Conservation (phyloP, 2,113 vertebrate species). For the Anguilla rostrata region DNA sequence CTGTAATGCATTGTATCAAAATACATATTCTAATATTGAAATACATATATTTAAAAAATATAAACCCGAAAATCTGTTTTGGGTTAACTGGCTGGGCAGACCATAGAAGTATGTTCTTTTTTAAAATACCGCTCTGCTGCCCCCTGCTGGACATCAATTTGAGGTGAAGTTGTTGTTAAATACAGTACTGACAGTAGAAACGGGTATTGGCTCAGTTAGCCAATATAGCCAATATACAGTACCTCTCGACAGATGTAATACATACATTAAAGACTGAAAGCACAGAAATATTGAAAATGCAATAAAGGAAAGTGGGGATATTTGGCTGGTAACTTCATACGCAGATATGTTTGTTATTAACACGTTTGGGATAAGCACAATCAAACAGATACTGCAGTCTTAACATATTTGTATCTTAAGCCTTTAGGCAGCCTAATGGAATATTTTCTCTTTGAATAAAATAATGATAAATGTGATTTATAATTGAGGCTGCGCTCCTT, state of each 20-base stretch:
- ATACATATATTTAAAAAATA: neutral
- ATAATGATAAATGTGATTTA: neutral
- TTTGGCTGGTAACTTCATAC: neutral
- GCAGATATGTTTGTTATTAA: neutral
- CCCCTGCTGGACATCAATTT: neutral
- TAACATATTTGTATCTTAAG: neutral
- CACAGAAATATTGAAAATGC: neutral
- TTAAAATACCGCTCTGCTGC: neutral
- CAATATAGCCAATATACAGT: neutral
- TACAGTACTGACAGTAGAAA: constrained; percentile 20
- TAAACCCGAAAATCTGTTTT: neutral
- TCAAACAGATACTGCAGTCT: neutral
- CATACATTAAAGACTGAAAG: neutral
- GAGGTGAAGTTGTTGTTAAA: constrained; percentile 17
- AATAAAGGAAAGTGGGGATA: neutral
- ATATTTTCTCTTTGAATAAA: neutral
- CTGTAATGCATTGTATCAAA: constrained; percentile 61
- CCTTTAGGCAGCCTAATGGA: neutral
- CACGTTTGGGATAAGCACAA: neutral
- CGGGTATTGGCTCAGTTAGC: neutral
- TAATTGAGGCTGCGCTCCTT: too few relatives aligned
- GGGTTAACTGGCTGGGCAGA: neutral
- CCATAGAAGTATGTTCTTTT: neutral
- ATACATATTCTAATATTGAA: neutral
- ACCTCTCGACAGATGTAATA: neutral